Evolutionary conservation across 2,888 invertebrate genomes (phyloP), one percentile per base, ranked within the genome.

Genomic region (Emmelina monodactyla): DNA sequence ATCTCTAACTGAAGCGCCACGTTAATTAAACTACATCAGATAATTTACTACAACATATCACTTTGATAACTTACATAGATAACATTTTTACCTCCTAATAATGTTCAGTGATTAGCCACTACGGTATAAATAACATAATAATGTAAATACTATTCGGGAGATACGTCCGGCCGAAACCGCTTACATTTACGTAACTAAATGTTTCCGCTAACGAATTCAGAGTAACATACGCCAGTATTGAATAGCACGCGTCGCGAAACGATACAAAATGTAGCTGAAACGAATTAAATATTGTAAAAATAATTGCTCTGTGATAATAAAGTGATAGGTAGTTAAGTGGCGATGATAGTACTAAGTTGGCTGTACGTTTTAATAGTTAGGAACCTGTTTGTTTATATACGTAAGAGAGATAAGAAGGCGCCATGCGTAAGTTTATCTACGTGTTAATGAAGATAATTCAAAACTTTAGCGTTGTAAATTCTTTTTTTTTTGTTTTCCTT

Each of bases 311-410:
- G 72, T 72, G 71, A 71, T 71, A 68, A 32, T 45, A 40, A 42
- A 54, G 62, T 71, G 66, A 64, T 66, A 64, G 48, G 44, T 37
- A 44, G 28, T 34, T 60, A 39, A 42, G 42, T 47, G 36, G 63
- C 49, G 51, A 75, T 76, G 76, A 76, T 78, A 59, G 64, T 76
- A 14, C 37, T 69, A 40, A 62, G 63, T 49, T 76, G 76, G 76
- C 35, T 73, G 33, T 42, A 56, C 31, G 55, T 57, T 12, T 47
- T 65, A 39, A 39, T 60, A 15, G 37, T 58, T 9, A 50, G 55
- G 32, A 52, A 55, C 44, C 49, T 57, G n/a, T 58, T 58, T 37
- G 6, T n/a, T n/a, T n/a, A n/a, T n/a, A n/a, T 4, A 10, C 6
- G 25, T 9, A 25, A 25, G 25, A 11, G 11, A n/a, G 25, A 25